Percentiles rank a stretch among this genome's conserved stretches.
These are phyloP conservation scores for Oncopeltus fasciatus DNA, from an alignment of 1,140 invertebrate genomes.

Conservation along the genomic window DNA sequence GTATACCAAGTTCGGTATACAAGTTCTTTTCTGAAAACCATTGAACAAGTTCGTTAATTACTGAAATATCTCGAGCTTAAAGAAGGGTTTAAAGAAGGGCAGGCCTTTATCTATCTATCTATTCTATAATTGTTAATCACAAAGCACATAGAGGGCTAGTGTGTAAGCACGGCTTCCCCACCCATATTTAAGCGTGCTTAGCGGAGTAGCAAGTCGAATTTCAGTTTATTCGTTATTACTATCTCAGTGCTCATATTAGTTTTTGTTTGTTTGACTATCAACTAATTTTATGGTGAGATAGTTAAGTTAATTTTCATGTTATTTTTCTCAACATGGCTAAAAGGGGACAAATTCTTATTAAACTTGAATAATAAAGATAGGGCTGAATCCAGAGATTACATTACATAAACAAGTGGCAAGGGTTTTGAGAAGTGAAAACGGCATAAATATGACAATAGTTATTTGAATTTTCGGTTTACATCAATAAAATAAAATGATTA, in stretches of 20 bases:
- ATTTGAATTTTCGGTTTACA: background rate
- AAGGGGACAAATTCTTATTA: background rate
- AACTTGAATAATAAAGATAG: too few relatives aligned
- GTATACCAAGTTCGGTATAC: too few relatives aligned
- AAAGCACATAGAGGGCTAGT: too few relatives aligned
- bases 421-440: background rate
- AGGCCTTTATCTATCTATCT: too few relatives aligned
- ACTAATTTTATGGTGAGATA: background rate
- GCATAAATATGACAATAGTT: background rate
- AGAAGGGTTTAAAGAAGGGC: too few relatives aligned
- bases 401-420: constrained; percentile 1
- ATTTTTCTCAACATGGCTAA: background rate
- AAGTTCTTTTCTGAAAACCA: too few relatives aligned
- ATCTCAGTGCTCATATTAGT: constrained; percentile 1
- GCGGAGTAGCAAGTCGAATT: background rate
- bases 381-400: too few relatives aligned
- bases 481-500: background rate
- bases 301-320: background rate
- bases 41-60: too few relatives aligned
- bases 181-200: background rate
- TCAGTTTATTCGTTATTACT: background rate
- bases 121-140: too few relatives aligned
- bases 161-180: too few relatives aligned
- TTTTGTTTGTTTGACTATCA: background rate
- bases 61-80: too few relatives aligned